A percentile compares a stretch with the other conserved stretches of the same genome.
Conservation (phyloP, 2,797 vertebrate genomes). For the Holocentrus rufus region DNA sequence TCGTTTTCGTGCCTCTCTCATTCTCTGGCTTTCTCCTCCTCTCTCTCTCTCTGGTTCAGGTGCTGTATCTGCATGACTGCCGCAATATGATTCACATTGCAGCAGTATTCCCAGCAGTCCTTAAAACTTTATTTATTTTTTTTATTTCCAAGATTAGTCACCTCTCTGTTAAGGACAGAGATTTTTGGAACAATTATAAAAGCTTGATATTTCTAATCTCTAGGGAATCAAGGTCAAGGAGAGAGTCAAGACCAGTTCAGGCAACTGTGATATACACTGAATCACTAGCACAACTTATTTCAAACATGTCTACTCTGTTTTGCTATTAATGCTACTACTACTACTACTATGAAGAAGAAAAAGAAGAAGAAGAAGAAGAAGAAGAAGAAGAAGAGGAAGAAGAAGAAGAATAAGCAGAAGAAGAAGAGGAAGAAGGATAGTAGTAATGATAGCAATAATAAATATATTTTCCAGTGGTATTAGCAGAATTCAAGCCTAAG, state of each 20-base stretch:
- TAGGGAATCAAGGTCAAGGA: not conserved
- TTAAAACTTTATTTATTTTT: not conserved
- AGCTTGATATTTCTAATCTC: not conserved
- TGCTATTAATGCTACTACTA: no score
- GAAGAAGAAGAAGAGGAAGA: no score
- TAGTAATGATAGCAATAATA: no score
- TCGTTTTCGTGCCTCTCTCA: not conserved
- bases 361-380: no score
- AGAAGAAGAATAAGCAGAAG: no score
- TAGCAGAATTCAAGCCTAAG: no score
- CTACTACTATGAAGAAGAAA: no score
- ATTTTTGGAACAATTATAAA: not conserved
- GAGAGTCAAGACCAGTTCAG: not conserved
- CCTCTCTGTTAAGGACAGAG: not conserved
- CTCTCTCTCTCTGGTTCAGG: constrained; percentile 31
- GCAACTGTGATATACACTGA: not conserved
- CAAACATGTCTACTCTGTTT: no score
- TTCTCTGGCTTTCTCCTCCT: constrained; percentile 5
- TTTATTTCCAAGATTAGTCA: not conserved
- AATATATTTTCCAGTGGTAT: no score
- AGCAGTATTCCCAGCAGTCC: not conserved
- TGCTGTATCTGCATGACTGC: constrained; percentile 25
- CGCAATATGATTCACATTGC: not conserved
- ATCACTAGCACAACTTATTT: no score
- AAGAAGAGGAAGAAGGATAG: no score